Conservation (phyloP, 2,797 vertebrate genomes). For the Enteromius thamalakanensis region DNA sequence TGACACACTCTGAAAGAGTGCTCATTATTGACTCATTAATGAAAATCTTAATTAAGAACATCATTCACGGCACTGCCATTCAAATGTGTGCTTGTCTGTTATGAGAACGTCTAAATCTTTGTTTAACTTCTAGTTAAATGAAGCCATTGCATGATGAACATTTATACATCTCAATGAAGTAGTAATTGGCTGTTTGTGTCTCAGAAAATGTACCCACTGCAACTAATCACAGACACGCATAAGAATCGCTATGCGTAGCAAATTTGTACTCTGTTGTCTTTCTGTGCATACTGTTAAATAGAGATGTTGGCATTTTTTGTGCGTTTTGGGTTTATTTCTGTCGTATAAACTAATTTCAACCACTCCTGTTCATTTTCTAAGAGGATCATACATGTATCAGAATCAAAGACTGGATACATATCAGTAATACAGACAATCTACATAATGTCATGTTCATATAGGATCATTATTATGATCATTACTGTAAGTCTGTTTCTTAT, state of each 20-base stretch:
- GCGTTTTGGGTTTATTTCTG: not conserved
- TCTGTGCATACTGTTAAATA: slow-evolving; percentile 10
- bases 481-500: not conserved
- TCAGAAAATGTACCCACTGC: slow-evolving; percentile 28
- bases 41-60: slow-evolving; percentile 44
- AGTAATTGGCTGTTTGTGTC: slow-evolving; percentile 47
- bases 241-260: slow-evolving; percentile 15
- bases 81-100: slow-evolving; percentile 13
- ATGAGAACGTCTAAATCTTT: slow-evolving; percentile 28
- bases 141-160: slow-evolving; percentile 19
- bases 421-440: slow-evolving; percentile 10
- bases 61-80: slow-evolving; percentile 37
- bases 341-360: not conserved
- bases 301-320: not conserved
- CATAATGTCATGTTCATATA: slow-evolving; percentile 14
- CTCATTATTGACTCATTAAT: slow-evolving; percentile 46
- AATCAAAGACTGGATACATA: not conserved
- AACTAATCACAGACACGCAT: slow-evolving; percentile 38
- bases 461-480: slow-evolving; percentile 8
- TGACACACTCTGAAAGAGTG: slow-evolving; percentile 25
- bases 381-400: not conserved
- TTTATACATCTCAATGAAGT: slow-evolving; percentile 44
- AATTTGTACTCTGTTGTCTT: slow-evolving; percentile 35
- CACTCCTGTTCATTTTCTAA: not conserved
- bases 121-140: slow-evolving; percentile 42